These are phyloP conservation scores for Alosa alosa DNA, from an alignment of 2,113 vertebrate species.

Conservation along the genomic window DNA sequence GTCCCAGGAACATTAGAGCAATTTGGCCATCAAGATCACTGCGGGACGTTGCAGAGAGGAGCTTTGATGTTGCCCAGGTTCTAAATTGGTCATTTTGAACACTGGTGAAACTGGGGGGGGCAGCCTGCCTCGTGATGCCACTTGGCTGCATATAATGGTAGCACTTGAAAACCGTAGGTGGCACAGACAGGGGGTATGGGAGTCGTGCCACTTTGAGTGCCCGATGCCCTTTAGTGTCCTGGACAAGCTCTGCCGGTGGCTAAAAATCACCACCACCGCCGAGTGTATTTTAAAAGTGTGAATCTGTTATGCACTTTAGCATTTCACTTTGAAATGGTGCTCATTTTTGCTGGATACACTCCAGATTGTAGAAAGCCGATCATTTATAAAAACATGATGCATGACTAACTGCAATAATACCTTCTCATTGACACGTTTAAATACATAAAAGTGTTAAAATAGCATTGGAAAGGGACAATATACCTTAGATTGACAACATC, in stretches of 20 bases:
- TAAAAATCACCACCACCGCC: background rate
- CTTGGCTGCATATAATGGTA: background rate
- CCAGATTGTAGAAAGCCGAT: background rate
- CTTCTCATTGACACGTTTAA: background rate
- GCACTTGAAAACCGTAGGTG: background rate
- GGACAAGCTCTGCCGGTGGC: background rate
- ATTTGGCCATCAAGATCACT: too few species aligned
- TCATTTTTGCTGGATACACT: background rate
- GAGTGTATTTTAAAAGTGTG: background rate
- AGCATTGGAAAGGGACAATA: background rate
- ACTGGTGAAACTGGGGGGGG: too few species aligned
- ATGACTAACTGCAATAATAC: background rate
- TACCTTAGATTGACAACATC: background rate
- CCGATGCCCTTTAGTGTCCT: background rate
- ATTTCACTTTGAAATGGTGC: background rate
- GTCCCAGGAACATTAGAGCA: background rate
- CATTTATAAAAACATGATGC: background rate
- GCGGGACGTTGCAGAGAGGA: too few species aligned
- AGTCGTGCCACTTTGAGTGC: background rate
- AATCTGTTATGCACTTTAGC: background rate
- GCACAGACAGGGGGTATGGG: too few species aligned
- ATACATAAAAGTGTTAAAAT: background rate
- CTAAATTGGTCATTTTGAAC: too few species aligned
- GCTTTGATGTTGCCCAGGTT: too few species aligned
- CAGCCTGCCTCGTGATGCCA: background rate